These are phyloP conservation scores for Simalia tracyae DNA, from an alignment of 2,797 vertebrate species.

Conservation along the genomic window DNA sequence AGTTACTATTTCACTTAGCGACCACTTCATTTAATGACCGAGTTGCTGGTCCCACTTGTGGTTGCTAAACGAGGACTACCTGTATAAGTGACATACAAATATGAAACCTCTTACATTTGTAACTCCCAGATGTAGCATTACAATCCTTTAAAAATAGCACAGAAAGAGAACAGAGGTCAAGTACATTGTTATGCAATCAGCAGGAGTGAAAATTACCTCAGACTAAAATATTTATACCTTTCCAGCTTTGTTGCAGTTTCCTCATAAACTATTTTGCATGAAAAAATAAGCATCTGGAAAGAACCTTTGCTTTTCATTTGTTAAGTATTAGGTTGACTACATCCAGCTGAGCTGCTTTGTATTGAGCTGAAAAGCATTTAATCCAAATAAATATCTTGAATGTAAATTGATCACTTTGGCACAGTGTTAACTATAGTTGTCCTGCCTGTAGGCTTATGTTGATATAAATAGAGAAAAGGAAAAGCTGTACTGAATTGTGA, in stretches of 20 bases:
- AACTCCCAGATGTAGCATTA: background rate
- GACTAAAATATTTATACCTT: background rate
- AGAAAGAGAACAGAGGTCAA: background rate
- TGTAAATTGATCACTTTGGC: background rate
- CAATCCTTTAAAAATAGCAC: background rate
- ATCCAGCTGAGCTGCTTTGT: background rate
- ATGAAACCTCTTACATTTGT: background rate
- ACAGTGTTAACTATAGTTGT: background rate
- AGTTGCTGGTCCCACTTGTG: background rate
- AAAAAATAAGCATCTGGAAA: background rate
- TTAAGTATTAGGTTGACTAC: background rate
- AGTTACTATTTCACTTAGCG: background rate
- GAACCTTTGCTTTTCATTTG: background rate
- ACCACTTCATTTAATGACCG: background rate
- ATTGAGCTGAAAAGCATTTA: slow-evolving; percentile 34
- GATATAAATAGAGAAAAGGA: background rate
- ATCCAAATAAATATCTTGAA: background rate
- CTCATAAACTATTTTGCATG: background rate
- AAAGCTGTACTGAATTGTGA: background rate
- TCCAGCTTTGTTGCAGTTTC: background rate
- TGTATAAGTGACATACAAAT: background rate
- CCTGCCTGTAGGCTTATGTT: background rate
- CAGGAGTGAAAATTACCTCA: background rate
- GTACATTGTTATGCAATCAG: background rate
- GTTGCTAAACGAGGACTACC: background rate